These are phyloP conservation scores for Arnoldichthys spilopterus DNA, from an alignment of 2,797 vertebrate species.

Conservation along the genomic window DNA sequence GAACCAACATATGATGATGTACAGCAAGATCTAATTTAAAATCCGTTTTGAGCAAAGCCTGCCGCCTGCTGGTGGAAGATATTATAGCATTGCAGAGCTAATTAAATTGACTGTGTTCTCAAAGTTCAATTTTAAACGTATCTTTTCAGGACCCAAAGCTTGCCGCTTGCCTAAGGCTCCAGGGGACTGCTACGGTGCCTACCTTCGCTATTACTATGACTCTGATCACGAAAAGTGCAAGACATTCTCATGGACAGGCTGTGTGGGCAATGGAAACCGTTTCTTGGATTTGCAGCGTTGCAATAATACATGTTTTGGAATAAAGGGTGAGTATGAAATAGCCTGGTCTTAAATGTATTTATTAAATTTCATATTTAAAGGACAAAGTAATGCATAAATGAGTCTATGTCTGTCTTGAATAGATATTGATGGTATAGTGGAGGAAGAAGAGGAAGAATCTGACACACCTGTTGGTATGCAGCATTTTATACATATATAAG, in stretches of 20 bases:
- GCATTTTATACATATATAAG: background rate
- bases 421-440: constrained; percentile 55
- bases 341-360: background rate
- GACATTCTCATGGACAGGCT: constrained; percentile 68
- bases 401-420: constrained; percentile 16
- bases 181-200: constrained; percentile 54
- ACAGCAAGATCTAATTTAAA: background rate
- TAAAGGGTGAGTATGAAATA: constrained; percentile 63
- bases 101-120: background rate
- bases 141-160: constrained; percentile 52
- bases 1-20: background rate
- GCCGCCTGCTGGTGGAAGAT: constrained; percentile 45
- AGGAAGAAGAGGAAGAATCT: constrained; percentile 61
- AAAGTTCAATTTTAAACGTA: background rate
- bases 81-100: background rate
- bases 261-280: constrained; percentile 76
- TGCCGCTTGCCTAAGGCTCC: constrained; percentile 42
- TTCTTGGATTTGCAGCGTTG: constrained; percentile 57
- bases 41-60: background rate
- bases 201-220: constrained; percentile 69
- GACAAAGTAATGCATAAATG: background rate
- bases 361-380: background rate
- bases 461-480: constrained; percentile 76
- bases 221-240: constrained; percentile 62
- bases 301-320: constrained; percentile 73